phyloP scores from a whole-genome alignment of 92 coral and sea anemone genomes.

The Zoanthus solanderi region DNA sequence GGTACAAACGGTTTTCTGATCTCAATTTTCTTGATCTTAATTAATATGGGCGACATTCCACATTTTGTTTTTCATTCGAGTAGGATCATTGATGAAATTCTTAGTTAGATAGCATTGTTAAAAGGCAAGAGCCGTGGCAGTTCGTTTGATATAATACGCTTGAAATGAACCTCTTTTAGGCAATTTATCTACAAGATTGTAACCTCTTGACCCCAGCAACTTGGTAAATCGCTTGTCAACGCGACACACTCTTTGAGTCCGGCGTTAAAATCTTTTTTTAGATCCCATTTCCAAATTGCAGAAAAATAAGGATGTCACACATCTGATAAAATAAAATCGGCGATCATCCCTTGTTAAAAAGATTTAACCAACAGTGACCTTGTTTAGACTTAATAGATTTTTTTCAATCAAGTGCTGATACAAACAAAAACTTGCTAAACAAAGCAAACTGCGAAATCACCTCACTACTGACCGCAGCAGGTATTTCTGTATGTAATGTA shows the following conservation, averaged over 20 bases:
- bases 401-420: not conserved
- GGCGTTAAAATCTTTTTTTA: not conserved
- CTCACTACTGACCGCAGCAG: not conserved
- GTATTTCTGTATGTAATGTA: not conserved
- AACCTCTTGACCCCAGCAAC: slow-evolving; percentile 22
- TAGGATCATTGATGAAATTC: not conserved
- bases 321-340: not conserved
- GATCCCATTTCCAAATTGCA: not conserved
- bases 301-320: not conserved
- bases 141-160: not conserved
- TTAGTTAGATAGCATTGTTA: not conserved
- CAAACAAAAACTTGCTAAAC: not conserved
- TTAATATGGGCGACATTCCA: not conserved
- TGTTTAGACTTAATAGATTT: not conserved
- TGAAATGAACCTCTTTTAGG: not conserved
- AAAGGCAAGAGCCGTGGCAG: not conserved
- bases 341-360: not conserved
- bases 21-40: slow-evolving; percentile 27
- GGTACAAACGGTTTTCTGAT: not conserved
- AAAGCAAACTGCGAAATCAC: not conserved
- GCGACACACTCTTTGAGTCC: not conserved
- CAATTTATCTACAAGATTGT: not conserved
- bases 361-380: not conserved
- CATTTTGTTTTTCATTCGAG: not conserved
- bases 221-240: slow-evolving; percentile 40